Evolutionary conservation across 1,140 invertebrate genomes (phyloP), one percentile per base, ranked within the genome.

Genomic region (Meloidogyne chitwoodi): DNA sequence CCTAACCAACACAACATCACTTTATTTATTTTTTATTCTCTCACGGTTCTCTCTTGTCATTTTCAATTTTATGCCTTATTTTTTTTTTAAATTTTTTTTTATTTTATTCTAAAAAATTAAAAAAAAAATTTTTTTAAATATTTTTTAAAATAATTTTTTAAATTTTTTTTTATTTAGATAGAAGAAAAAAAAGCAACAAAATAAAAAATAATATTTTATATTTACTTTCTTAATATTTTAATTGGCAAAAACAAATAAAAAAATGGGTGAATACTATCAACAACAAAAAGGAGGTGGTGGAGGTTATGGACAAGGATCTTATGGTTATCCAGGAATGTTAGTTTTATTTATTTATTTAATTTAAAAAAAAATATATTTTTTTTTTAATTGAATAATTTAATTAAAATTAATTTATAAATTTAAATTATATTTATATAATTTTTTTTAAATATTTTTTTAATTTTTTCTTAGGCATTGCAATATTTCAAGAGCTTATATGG

Each of bases 401-500:
- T n/a, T n/a, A n/a, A n/a, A n/a, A n/a, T n/a, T n/a, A n/a, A n/a
- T n/a, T n/a, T n/a, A n/a, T n/a, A n/a, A n/a, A n/a, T n/a, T n/a
- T n/a, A n/a, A n/a, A n/a, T n/a, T n/a, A n/a, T n/a, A n/a, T n/a
- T n/a, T n/a, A n/a, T n/a, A n/a, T n/a, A n/a, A n/a, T 41, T 41
- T 41, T 41, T 41, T 41, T 2, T 14, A 41, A n/a, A 6, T 44
- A 16, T 16, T 16, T 16, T 1, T 16, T 44, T 44, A 2, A 1
- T 44, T 44, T 16, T 16, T 44, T 0, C 1, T 16, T 31, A 79
- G 78, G 80, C 81, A 81, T 56, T 83, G 82, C 72, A 83, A 85
- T 62, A 83, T 85, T 26, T 81, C 83, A 4, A 24, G 82, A 10
- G 70, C 77, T 22, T 85, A 86, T 66, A 74, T 86, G 79, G 85